Conservation (phyloP, 2,888 invertebrate genomes). For the Eumerus sabulonum region DNA sequence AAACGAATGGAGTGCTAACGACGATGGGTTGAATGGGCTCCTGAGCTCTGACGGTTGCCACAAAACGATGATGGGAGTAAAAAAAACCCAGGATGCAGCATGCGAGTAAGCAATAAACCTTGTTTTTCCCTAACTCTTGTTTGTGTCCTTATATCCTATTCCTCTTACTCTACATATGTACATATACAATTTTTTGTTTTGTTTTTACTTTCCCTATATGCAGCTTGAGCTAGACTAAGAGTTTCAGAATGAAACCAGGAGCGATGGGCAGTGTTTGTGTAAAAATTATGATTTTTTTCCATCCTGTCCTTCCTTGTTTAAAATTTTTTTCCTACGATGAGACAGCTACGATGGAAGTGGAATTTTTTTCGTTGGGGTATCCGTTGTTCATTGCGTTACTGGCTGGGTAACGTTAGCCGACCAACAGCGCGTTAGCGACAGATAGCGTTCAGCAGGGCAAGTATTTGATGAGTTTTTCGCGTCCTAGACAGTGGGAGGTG, state of each 20-base stretch:
- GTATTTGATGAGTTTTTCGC: conserved; percentile 47
- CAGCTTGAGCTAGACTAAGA: not conserved
- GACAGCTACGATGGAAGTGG: too few relatives aligned
- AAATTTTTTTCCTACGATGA: not conserved
- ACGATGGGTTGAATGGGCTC: conserved; percentile 35
- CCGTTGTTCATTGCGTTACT: conserved; percentile 31
- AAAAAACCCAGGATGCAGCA: conserved; percentile 63
- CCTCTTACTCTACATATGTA: too few relatives aligned
- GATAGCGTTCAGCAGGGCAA: conserved; percentile 39
- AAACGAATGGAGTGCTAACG: conserved; percentile 54
- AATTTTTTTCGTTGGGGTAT: conserved; percentile 46
- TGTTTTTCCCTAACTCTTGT: conserved; percentile 28
- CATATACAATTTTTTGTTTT: too few relatives aligned
- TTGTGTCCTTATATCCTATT: conserved; percentile 22
- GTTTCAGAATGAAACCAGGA: conserved; percentile 17
- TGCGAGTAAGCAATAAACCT: conserved; percentile 66
- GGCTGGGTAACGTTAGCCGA: too few relatives aligned
- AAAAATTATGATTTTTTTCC: conserved; percentile 61
- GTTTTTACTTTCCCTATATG: conserved; percentile 21
- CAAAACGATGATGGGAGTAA: conserved; percentile 20
- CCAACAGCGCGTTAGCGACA: conserved; percentile 9
- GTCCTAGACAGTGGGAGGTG: conserved; percentile 14
- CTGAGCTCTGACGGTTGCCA: too few relatives aligned
- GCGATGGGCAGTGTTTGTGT: conserved; percentile 54
- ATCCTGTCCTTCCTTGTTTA: not conserved